Evolutionary conservation across 2,888 invertebrate genomes (phyloP), one percentile per base, ranked within the genome.

Genomic region (Cerceris rybyensis): DNA sequence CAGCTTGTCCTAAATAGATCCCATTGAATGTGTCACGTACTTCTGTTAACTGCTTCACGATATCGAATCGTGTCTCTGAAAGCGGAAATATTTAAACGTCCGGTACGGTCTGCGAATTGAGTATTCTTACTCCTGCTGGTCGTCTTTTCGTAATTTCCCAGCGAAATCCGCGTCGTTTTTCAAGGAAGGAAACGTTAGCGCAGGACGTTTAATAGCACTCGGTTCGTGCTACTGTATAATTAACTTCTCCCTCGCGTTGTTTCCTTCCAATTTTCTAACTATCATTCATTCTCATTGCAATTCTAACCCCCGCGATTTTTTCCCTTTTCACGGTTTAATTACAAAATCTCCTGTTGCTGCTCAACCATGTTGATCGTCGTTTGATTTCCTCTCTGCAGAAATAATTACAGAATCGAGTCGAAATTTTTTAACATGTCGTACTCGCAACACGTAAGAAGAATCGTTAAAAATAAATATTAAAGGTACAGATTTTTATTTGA

Each of bases 1-100:
- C 17, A 58, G 65, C 64, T 78, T 70, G 52, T 72, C 50, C 60
- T 70, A 60, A 81, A 81, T 65, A 58, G 69, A 74, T 61, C 52
- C 63, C 28, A 63, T 60, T 64, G 74, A 68, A 78, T 43, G 52
- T 69, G 59, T 78, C 71, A 71, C 78, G 57, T 69, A 58, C 70
- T 54, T 46, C 68, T 54, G 71, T 65, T 59, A 70, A 81, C 77
- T 50, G 76, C 54, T 74, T 71, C 60, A 49, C 41, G 66, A 68
- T 58, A 74, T 64, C 61, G 70, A 58, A 52, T 81, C 50, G 46
- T 28, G 43, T 52, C 54, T 14, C 41, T 41, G 28, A 28, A n/a
- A 49, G 13, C 8, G 54, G 43, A 55, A 41, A 52, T 14, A 11
- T 65, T 75, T 70, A 52, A 71, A 41, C 65, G 52, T 11, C 49